Base-by-base conservation (phyloP, 2,797 vertebrate species). In the Limnodromus scolopaceus region DNA sequence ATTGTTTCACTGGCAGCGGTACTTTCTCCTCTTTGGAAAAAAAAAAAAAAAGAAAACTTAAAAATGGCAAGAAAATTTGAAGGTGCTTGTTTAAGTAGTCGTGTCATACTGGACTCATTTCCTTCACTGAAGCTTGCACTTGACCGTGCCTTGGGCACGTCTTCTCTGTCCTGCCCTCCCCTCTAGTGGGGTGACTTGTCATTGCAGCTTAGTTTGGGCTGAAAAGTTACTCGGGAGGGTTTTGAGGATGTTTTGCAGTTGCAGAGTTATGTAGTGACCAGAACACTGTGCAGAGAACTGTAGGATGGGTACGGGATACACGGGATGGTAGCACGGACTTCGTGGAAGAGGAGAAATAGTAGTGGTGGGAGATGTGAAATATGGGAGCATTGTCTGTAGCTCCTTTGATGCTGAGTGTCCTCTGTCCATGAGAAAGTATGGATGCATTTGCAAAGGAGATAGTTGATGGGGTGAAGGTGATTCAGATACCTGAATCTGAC, bases 121-220 rank as follows among this genome's bases (percentile, higher is more conserved):
- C 22, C 55, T 70, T 34, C 68, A 1, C 53, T 3, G 54, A 12
- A 57, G 88, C 57, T 30, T 16, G 54, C 49, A 1, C 71, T 57
- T 18, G 75, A 11, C 82, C 72, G 4, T 16, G 75, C 12, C 0
- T 3, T 39, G 77, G 88, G 43, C 74, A 10, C 45, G 2, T 36
- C 81, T 89, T 16, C 69, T 65, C 93, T 91, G 91, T 96, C 93
- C 96, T 97, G 96, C 95, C 91, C 95, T 60, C 87, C 96, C 96
- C 96, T 96, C 96, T 95, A 96, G 96, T 91, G 96, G 96, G 81
- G 3, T 10, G 34, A 48, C 13, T 27, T 20, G 45, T 66, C 91
- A 55, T 30, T 96, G 96, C 96, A 96, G 74, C 85, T 60, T 3
- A 2, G 11, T 16, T 2, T 8, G 18, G 41, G 16, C 66, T 61